These are phyloP conservation scores for Phyllopteryx taeniolatus DNA, from an alignment of 2,113 vertebrate genomes.

Conservation along the genomic window DNA sequence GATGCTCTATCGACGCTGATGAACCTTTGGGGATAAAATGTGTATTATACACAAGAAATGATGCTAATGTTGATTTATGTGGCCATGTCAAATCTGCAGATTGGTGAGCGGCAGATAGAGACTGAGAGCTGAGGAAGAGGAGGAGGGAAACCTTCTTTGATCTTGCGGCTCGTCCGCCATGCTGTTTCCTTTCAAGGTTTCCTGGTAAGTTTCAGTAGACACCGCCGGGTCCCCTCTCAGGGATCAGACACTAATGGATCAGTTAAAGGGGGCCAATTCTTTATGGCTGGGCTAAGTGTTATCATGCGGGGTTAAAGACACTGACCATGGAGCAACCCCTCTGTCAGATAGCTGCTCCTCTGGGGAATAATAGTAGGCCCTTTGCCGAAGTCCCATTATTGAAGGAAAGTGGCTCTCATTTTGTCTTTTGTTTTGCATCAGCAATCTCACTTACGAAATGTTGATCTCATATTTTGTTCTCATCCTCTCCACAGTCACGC, in stretches of 20 bases:
- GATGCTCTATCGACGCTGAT: too few relatives aligned
- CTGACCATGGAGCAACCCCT: conserved; percentile 66
- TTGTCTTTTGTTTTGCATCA: conserved; percentile 50
- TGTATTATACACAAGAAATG: too few relatives aligned
- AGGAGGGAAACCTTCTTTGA: conserved; percentile 63
- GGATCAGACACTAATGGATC: conserved; percentile 77
- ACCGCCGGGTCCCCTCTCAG: conserved; percentile 67
- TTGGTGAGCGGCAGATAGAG: conserved; percentile 23
- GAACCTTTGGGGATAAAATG: too few relatives aligned
- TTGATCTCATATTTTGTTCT: conserved; percentile 27
- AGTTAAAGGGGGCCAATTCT: conserved; percentile 75
- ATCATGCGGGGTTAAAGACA: conserved; percentile 76
- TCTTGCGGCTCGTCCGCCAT: conserved; percentile 74
- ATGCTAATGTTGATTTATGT: background rate
- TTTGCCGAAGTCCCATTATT: conserved; percentile 40
- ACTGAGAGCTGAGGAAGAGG: conserved; percentile 34
- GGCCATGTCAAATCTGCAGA: conserved; percentile 3
- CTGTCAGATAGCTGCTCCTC: conserved; percentile 61
- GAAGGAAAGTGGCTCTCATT: conserved; percentile 48
- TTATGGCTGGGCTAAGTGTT: conserved; percentile 74
- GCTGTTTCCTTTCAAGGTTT: conserved; percentile 80
- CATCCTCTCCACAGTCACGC: conserved; percentile 25
- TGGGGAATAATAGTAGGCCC: conserved; percentile 67
- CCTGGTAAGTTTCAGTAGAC: conserved; percentile 79
- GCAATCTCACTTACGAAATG: conserved; percentile 36